Percentiles rank a stretch among this genome's conserved stretches.
phyloP scores from a whole-genome alignment of 2,888 invertebrate genomes.

The Eupeodes luniger region DNA sequence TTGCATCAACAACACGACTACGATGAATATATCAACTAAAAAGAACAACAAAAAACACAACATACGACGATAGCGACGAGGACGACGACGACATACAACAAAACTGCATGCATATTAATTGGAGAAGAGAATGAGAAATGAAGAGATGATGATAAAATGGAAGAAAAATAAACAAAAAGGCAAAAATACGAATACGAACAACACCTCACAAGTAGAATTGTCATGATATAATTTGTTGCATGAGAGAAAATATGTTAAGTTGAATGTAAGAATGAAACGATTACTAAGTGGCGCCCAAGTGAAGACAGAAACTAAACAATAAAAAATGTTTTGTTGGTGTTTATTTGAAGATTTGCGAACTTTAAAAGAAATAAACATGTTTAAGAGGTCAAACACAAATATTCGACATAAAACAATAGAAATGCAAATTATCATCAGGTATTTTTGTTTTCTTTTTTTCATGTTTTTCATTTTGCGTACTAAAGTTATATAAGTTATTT shows the following conservation, averaged over 20 bases:
- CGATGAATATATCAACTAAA: constrained; percentile 22
- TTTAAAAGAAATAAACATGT: too few relatives aligned
- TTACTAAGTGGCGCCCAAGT: constrained; percentile 18
- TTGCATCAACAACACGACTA: constrained; percentile 40
- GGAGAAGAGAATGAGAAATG: constrained; percentile 40
- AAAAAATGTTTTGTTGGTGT: too few relatives aligned
- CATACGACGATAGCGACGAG: too few relatives aligned
- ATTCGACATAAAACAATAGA: too few relatives aligned
- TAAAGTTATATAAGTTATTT: too few relatives aligned
- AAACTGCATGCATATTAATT: constrained; percentile 42
- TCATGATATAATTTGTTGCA: constrained; percentile 22
- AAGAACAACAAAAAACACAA: constrained; percentile 13
- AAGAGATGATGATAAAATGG: constrained; percentile 41
- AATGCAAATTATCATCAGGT: too few relatives aligned
- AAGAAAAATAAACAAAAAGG: constrained; percentile 61
- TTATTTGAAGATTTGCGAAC: too few relatives aligned
- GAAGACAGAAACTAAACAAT: neutral
- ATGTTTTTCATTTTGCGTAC: too few relatives aligned
- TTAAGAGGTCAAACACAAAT: too few relatives aligned
- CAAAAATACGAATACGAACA: constrained; percentile 19
- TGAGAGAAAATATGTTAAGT: neutral
- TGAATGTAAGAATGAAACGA: too few relatives aligned
- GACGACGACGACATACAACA: neutral
- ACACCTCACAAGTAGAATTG: neutral
- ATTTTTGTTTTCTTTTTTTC: too few relatives aligned